Base-by-base conservation (phyloP, 2,113 vertebrate species). In the Choloepus hoffmanni region DNA sequence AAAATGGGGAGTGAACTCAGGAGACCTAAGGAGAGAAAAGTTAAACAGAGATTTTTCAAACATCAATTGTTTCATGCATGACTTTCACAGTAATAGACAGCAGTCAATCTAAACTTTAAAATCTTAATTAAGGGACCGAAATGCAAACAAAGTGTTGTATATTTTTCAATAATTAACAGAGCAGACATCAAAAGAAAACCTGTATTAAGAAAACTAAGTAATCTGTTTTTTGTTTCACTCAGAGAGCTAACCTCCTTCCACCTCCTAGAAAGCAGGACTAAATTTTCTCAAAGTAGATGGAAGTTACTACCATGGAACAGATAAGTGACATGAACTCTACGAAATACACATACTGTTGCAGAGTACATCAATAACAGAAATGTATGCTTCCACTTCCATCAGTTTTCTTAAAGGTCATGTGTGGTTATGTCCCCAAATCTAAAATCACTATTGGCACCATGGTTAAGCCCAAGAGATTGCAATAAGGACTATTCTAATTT, bases 101-200 rank as follows among this genome's bases (percentile, higher is more conserved):
- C 12, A 50, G 62, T 79, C 40, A 63, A 70, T 6, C n/a, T 19
- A 53, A 78, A 83, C n/a, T 85, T 4, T 23, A 40, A 92, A 90
- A 79, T 84, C 55, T 58, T 58, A 76, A 72, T 10, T 45, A 82
- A 76, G 4, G 0, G 43, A 45, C 7, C 82, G 6, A 50, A 83
- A 23, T 79, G 67, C 24, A 93, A 96, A 85, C 40, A 88, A 89
- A 77, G 70, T 36, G 21, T 13, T 81, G 11, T 40, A 12, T 63
- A 65, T 53, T 95, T 72, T 28, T 91, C 93, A 23, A 60, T 68
- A 62, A 85, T 89, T 45, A 89, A 26, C 72, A 93, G 50, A 84
- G 3, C 18, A 86, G 63, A 45, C 13, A 87, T 14, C 10, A 76
- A 76, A 93, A 83, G 7, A 70, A 90, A 83, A 2, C 45, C 67